Base-by-base conservation (phyloP, 2,797 vertebrate species). In the Jordanella pulchra region DNA sequence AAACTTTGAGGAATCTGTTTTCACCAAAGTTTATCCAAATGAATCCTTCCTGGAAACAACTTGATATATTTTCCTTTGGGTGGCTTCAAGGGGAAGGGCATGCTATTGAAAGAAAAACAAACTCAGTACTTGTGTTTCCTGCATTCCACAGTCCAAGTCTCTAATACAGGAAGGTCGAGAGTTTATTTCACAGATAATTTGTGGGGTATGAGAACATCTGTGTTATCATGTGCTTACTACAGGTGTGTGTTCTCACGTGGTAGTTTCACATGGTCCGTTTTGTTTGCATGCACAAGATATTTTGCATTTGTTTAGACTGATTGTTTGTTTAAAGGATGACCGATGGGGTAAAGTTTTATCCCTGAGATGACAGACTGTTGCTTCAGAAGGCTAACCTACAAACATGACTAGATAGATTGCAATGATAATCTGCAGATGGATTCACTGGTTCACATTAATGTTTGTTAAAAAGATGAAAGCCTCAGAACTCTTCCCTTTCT, bases 41-140 rank as follows among this genome's bases (percentile, higher is more conserved):
- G 63, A 90, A 85, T 84, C 82, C 81, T 87, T 84, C 78, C 65
- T 72, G 25, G 65, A 84, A 81, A 75, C 83, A 84, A 21, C 53
- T 42, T 35, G 32, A 89, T 89, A 92, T 92, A 90, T 93, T 93
- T 90, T 93, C 35, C 85, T 87, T 91, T 92, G 90, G 88, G 88
- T 76, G 56, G 80, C 79, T 84, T 84, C 69, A 11, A 71, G 66
- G 88, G 87, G 79, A 90, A 84, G 85, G 70, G 78, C 73, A 79
- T 76, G 73, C 78, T 83, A 84, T 76, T 81, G 79, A 87, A 80
- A 71, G 83, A 87, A 88, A 90, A 90, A 67, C 30, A 39, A 54
- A 42, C 35, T 42, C 85, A 89, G 77, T 84, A 89, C 80, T 71
- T 85, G 80, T 81, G 82, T 86, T 92, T 90, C 89, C 88, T 73